These are phyloP conservation scores for Proales similis DNA, from an alignment of 1,140 invertebrate genomes.

Conservation along the genomic window DNA sequence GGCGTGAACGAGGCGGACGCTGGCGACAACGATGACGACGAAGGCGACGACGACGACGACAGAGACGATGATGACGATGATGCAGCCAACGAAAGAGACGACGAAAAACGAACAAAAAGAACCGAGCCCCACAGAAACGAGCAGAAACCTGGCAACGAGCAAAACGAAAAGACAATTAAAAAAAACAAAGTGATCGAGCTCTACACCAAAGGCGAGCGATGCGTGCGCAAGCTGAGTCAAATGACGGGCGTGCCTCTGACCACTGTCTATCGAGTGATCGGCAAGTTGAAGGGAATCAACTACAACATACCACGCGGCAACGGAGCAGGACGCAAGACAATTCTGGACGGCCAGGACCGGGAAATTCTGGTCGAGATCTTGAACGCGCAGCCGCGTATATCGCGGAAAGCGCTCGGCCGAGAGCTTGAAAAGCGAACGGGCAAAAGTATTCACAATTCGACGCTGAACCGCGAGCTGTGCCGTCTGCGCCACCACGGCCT, in stretches of 20 bases:
- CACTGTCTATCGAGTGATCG: slow-evolving; percentile 30
- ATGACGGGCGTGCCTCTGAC: slow-evolving; percentile 27
- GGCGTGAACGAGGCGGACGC: background rate
- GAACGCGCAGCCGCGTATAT: slow-evolving; percentile 33
- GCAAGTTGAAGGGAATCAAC: slow-evolving; percentile 31
- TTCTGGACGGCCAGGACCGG: slow-evolving; percentile 28
- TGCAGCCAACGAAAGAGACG: no score
- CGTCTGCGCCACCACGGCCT: slow-evolving; percentile 12
- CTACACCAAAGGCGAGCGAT: slow-evolving; percentile 30
- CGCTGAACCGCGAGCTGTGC: slow-evolving; percentile 19
- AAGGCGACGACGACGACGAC: slow-evolving; percentile 22
- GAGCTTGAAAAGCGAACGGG: slow-evolving; percentile 31
- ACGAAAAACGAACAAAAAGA: no score
- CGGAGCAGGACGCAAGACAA: slow-evolving; percentile 33
- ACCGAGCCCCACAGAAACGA: no score
- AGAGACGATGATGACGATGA: slow-evolving; percentile 8
- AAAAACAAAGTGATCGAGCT: slow-evolving; percentile 36
- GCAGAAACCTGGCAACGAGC: no score
- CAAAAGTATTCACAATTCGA: slow-evolving; percentile 35
- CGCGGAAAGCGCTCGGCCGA: slow-evolving; percentile 23
- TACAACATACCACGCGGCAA: slow-evolving; percentile 33
- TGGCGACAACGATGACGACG: slow-evolving; percentile 1
- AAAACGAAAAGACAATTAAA: slow-evolving; percentile 36
- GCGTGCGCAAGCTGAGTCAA: slow-evolving; percentile 27
- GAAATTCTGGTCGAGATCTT: slow-evolving; percentile 32